phyloP scores from a whole-genome alignment of 2,113 vertebrate species.

The Motacilla tschutschensis region DNA sequence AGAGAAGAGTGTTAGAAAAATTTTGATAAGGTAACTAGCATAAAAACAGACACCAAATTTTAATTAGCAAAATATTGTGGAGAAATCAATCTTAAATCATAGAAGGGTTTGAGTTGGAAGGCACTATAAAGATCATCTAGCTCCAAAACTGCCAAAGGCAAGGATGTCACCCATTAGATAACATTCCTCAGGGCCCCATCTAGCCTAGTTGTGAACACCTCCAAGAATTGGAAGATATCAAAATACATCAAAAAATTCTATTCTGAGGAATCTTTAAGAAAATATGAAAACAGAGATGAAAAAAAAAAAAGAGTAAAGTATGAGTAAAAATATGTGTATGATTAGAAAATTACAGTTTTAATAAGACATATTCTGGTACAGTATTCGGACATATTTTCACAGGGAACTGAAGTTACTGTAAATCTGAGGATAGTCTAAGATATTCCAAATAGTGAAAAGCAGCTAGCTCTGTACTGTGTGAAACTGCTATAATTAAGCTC shows the following conservation, averaged over 20 bases:
- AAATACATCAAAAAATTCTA: not conserved
- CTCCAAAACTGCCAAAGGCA: not conserved
- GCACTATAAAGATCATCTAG: not conserved
- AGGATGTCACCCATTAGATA: not conserved
- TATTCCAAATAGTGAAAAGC: not conserved
- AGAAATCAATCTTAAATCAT: not conserved
- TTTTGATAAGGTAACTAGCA: not conserved
- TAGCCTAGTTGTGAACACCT: not conserved
- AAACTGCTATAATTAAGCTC: not conserved
- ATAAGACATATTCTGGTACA: not conserved
- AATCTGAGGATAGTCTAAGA: not conserved
- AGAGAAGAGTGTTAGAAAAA: not conserved
- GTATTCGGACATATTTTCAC: not conserved
- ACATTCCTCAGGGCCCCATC: fast-evolving
- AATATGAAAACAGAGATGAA: not conserved
- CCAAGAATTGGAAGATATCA: not conserved
- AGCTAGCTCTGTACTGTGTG: not conserved
- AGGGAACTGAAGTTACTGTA: not conserved
- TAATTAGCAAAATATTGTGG: not conserved
- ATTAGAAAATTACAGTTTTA: not conserved
- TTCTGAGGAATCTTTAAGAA: not conserved
- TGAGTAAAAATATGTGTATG: fast-evolving
- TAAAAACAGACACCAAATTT: not conserved
- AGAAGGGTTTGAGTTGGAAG: not conserved
- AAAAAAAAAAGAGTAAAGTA: not conserved